Conservation (phyloP, 2,888 invertebrate genomes). For the Myopa tessellatipennis region DNA sequence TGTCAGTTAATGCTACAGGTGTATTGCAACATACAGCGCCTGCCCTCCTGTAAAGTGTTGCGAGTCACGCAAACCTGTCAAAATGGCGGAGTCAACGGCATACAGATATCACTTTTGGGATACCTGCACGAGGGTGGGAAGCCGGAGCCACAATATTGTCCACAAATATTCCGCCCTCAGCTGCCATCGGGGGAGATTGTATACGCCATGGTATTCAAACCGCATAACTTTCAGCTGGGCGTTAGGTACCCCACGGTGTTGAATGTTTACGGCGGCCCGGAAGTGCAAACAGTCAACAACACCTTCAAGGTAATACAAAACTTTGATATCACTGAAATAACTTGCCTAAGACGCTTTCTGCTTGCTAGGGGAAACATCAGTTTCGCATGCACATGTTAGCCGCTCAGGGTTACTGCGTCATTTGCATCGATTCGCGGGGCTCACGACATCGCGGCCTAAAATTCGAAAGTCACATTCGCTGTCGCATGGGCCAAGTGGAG, state of each 20-base stretch:
- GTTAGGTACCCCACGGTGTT: slow-evolving; percentile 89
- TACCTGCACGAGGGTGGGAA: slow-evolving; percentile 76
- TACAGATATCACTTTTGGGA: slow-evolving; percentile 77
- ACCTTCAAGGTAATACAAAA: slow-evolving; percentile 80
- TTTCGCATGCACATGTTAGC: slow-evolving; percentile 94
- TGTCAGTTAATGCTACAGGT: slow-evolving; percentile 85
- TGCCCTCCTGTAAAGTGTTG: slow-evolving; percentile 84
- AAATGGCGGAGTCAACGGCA: slow-evolving; percentile 77
- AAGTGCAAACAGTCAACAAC: slow-evolving; percentile 97
- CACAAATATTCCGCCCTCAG: slow-evolving; percentile 79
- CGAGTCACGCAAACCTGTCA: slow-evolving; percentile 73
- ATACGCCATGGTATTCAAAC: slow-evolving; percentile 92
- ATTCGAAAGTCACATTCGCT: slow-evolving; percentile 91
- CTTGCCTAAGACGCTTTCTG: background rate
- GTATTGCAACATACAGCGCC: slow-evolving; percentile 83
- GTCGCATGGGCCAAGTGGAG: slow-evolving; percentile 94
- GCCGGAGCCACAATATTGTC: slow-evolving; percentile 74
- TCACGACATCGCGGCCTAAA: slow-evolving; percentile 91
- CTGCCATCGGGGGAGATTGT: slow-evolving; percentile 78
- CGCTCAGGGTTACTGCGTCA: slow-evolving; percentile 94
- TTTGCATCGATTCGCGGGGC: slow-evolving; percentile 95
- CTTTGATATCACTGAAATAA: background rate
- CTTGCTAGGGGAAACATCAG: slow-evolving; percentile 83
- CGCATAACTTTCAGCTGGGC: slow-evolving; percentile 74
- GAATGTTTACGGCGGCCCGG: slow-evolving; percentile 98